Percentiles rank a stretch among this genome's conserved stretches.
These are phyloP conservation scores for Sisyra terminalis DNA, from an alignment of 2,888 invertebrate genomes.

Conservation along the genomic window DNA sequence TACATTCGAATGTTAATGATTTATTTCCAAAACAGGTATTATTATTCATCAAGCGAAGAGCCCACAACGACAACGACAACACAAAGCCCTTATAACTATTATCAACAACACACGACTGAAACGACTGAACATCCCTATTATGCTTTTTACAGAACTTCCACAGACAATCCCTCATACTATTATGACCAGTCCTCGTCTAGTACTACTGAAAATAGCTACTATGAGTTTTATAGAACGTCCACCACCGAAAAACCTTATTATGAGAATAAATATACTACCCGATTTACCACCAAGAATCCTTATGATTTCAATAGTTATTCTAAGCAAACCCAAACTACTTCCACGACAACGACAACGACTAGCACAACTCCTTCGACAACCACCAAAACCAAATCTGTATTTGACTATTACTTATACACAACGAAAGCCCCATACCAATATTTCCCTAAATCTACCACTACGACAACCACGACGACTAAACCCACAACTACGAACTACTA, in stretches of 20 bases:
- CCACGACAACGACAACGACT: conserved; percentile 19
- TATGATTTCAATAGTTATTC: conserved; percentile 15
- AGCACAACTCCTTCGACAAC: conserved; percentile 14
- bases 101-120: conserved; percentile 7
- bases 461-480: conserved; percentile 6
- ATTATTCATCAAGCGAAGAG: neutral
- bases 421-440: conserved; percentile 13
- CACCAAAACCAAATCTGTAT: conserved; percentile 10
- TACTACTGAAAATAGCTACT: conserved; percentile 10
- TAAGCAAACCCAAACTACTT: conserved; percentile 19
- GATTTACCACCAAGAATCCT: conserved; percentile 18
- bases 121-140: conserved; percentile 9
- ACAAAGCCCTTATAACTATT: conserved; percentile 10
- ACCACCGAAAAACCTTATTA: conserved; percentile 20
- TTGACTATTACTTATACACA: conserved; percentile 12
- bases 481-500: conserved; percentile 3
- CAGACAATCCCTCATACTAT: conserved; percentile 4
- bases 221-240: conserved; percentile 25
- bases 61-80: conserved; percentile 9
- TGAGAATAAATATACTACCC: conserved; percentile 9
- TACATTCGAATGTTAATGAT: neutral
- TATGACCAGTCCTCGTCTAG: conserved; percentile 9
- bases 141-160: conserved; percentile 7
- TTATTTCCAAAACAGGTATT: neutral
- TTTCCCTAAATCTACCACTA: conserved; percentile 10